Percentiles rank a stretch among this genome's conserved stretches.
Evolutionary conservation across 2,888 invertebrate species (phyloP).

Genomic region (Platycheirus rosarum): DNA sequence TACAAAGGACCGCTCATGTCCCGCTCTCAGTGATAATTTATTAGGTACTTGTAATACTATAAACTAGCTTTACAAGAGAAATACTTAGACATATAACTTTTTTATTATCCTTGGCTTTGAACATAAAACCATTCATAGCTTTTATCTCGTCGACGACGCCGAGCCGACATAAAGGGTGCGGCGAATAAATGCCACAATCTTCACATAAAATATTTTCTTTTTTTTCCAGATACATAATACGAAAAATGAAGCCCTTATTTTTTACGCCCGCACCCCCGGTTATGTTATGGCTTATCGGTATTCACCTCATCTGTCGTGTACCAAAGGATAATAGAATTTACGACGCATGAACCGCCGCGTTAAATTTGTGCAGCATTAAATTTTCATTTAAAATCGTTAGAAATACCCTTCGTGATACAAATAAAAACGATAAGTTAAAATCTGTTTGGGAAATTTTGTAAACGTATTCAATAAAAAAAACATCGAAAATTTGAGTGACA

Average conservation of each 20-base stretch:
- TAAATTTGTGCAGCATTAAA: too few species aligned
- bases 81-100: conserved; percentile 22
- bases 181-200: neutral
- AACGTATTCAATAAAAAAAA: too few species aligned
- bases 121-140: conserved; percentile 8
- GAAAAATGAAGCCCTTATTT: conserved; percentile 15
- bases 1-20: neutral
- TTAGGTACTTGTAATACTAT: conserved; percentile 32
- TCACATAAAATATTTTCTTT: neutral
- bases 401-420: too few species aligned
- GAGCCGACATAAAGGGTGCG: neutral
- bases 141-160: conserved; percentile 12
- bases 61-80: conserved; percentile 31
- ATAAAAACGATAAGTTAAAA: too few species aligned
- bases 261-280: conserved; percentile 4
- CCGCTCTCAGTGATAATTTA: conserved; percentile 18
- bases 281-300: conserved; percentile 35
- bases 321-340: conserved; percentile 42
- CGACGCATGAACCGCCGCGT: too few species aligned
- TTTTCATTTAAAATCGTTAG: too few species aligned
- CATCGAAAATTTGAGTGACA: too few species aligned
- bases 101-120: neutral
- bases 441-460: too few species aligned
- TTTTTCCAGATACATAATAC: neutral
- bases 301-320: conserved; percentile 40